phyloP scores from a whole-genome alignment of 2,888 invertebrate species.

The Hirtodrosophila alboralis region DNA sequence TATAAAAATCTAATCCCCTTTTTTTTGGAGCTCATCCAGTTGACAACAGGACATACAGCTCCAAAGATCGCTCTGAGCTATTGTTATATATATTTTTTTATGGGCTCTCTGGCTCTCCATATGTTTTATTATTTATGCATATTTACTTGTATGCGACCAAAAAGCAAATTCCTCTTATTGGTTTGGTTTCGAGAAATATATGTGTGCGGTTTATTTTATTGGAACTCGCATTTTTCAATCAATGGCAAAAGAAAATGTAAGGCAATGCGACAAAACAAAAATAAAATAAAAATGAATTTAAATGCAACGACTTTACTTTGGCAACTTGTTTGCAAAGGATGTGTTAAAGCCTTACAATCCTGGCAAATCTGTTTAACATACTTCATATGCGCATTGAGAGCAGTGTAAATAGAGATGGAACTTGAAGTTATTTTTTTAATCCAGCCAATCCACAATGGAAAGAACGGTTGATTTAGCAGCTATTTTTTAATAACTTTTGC shows the following conservation, averaged over 20 bases:
- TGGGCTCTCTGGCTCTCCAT: constrained; percentile 26
- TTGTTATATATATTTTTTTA: constrained; percentile 53
- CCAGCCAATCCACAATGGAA: too few species aligned
- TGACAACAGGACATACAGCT: constrained; percentile 1
- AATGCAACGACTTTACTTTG: too few species aligned
- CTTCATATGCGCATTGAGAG: too few species aligned
- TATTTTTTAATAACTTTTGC: too few species aligned
- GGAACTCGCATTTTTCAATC: constrained; percentile 9
- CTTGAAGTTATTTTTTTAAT: too few species aligned
- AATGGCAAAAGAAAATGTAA: constrained; percentile 2
- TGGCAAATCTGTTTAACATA: too few species aligned
- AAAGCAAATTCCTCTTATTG: constrained; percentile 22
- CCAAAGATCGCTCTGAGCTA: constrained; percentile 33
- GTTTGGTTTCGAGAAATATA: constrained; percentile 1
- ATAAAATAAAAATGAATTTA: too few species aligned
- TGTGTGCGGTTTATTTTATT: constrained; percentile 13
- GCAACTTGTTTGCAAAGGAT: too few species aligned
- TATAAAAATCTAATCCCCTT: constrained; percentile 58
- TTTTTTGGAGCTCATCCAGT: constrained; percentile 1
- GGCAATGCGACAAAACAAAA: neutral
- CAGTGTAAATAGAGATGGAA: too few species aligned
- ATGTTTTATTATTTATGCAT: constrained; percentile 39
- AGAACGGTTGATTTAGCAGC: too few species aligned
- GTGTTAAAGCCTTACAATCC: too few species aligned
- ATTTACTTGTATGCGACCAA: constrained; percentile 13